Evolutionary conservation across 1,140 invertebrate species (phyloP), one percentile per base, ranked within the genome.

Genomic region (Formica selysi): DNA sequence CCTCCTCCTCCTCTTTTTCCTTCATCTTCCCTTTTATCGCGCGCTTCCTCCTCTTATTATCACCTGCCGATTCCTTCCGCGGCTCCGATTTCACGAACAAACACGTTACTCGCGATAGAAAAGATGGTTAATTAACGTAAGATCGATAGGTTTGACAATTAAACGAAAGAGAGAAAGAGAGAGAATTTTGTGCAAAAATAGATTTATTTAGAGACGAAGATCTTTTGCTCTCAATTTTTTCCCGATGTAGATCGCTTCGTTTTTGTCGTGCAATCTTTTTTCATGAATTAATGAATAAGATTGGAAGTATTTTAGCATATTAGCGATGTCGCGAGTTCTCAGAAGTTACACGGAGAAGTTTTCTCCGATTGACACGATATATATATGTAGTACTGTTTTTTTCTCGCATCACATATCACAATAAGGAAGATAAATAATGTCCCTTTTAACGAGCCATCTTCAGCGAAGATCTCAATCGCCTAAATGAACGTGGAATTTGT

Each of bases 401-500:
- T 80, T 36, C 62, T 73, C 10, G 70, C 41, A 41, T 51, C 48
- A 51, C 3, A 51, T 19, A 29, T 19, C 36, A 38, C 29, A 41
- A 8, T 44, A 54, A 73, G n/a, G 6, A 41, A 57, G 44, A 80
- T 57, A 70, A 70, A 80, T 54, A 32, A 80, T 80, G 16, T 73
- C 7, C 26, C 32, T 16, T 71, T 81, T 81, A 81, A 81, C 79
- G 68, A 83, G 79, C 68, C 41, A 83, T 57, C 78, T 65, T 32
- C 87, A 87, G 89, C 64, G 81, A 89, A 19, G 48, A 90, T 81
- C 65, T 91, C 65, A 91, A 91, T 91, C 84, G 62, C 11, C 81
- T 89, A 71, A 90, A 90, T 83, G 71, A 90, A 85, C 64, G 51
- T 76, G 81, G 85, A 91, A 91, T 86, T 91, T 89, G 76, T 91